Base-by-base conservation (phyloP, 1,140 invertebrate species). In the Cherax quadricarinatus region DNA sequence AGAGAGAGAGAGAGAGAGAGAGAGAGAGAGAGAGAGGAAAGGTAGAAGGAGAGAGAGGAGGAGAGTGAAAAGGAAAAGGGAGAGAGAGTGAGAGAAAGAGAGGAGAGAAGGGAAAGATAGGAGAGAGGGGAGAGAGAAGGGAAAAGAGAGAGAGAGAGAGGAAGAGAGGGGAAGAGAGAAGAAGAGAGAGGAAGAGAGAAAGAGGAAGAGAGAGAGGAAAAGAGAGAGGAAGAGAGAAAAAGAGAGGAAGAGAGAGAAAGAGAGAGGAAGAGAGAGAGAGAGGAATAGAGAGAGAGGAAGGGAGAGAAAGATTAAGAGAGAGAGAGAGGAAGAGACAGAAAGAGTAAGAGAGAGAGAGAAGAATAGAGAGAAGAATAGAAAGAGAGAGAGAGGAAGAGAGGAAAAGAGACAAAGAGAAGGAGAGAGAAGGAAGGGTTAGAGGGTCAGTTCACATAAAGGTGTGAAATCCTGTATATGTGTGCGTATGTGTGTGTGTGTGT, bases 351-450 rank as follows among this genome's bases (percentile, higher is more conserved):
- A 80, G 79, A 14, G 79, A 80, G 79, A 14, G 79, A 80, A 30
- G 3, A 30, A 80, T n/a, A 80, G 79, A 80, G 79, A 80, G 79
- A 80, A 30, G 48, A 30, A 80, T n/a, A 80, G 79, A 80, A 30
- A 80, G 79, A 80, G 78, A 80, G 78, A 80, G 78, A 80, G 78
- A 80, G 78, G 30, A 12, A 80, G 78, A 80, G 78, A 80, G 78
- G 30, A 24, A 80, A 24, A 80, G 78, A 80, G 78, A 80, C 16
- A 30, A 24, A 80, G 78, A 80, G 79, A 80, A 30, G 7, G 53
- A 57, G 53, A 57, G 53, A 57, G 53, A 57, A 12, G 12, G 53
- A 57, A n/a, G n/a, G n/a, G n/a, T n/a, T n/a, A n/a, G n/a, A 12
- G 53, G 53, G 53, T 4, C 5, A 57, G 53, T 4, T 57, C 5